These are phyloP conservation scores for Jaculus jaculus DNA, from an alignment of 2,113 vertebrate species.

Conservation along the genomic window DNA sequence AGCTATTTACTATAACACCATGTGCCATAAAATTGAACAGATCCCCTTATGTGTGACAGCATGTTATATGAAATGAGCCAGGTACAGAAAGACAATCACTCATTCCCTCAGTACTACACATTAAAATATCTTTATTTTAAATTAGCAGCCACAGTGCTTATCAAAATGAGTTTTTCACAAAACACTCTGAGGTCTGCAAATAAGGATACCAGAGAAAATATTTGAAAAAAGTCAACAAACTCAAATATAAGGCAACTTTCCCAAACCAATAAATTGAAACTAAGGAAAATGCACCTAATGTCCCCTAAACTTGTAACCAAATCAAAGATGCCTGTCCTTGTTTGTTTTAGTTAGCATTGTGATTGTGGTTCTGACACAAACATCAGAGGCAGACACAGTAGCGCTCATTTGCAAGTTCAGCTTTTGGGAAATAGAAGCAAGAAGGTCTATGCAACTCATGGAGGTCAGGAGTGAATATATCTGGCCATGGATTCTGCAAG, in stretches of 20 bases:
- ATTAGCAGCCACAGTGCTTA: not conserved
- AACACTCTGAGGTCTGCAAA: not conserved
- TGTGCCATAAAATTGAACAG: not conserved
- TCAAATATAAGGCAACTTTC: not conserved
- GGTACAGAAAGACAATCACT: not conserved
- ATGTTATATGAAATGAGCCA: not conserved
- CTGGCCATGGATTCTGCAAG: not conserved
- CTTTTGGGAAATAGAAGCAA: no score
- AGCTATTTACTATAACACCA: not conserved
- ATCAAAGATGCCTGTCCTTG: not conserved
- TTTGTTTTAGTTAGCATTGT: not conserved
- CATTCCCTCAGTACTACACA: not conserved
- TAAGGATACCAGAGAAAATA: not conserved
- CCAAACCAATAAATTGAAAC: not conserved
- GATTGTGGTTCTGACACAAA: not conserved
- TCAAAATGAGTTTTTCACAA: not conserved
- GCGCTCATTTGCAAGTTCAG: no score
- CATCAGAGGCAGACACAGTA: no score
- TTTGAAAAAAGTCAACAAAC: not conserved
- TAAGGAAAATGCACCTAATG: not conserved
- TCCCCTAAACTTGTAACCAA: not conserved
- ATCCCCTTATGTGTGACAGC: no score
- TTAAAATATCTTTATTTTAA: slow-evolving; percentile 8
- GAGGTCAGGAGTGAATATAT: not conserved
- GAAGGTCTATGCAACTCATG: not conserved